Base-by-base conservation (phyloP, 2,888 invertebrate genomes). In the Harpalus rubripes region DNA sequence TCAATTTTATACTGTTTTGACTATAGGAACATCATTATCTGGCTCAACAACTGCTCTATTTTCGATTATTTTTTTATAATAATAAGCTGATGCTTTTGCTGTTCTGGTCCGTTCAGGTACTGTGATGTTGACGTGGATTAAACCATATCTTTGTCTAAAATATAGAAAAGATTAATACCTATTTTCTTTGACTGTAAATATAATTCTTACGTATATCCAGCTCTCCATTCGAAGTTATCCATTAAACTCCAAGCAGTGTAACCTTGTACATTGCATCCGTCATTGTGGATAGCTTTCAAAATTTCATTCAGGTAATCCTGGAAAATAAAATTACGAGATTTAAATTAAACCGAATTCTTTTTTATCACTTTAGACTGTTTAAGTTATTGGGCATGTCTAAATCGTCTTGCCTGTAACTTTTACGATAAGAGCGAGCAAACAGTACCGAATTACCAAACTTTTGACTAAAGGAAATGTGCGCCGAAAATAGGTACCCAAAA, bases 221-320 rank as follows among this genome's bases (percentile, higher is more conserved):
- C 22, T 15, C 84, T 32, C 92, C 92, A 92, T 86, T 92, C 92
- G 84, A 91, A 92, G 82, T 91, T 92, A 85, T 92, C 92, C 91
- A 92, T 91, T 7, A 92, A 86, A 88, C 90, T 91, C 92, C 92
- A 92, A 6, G 91, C 90, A 0, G 91, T 90, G 72, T 91, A 92
- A 0, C 87, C 85, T 0, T 86, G 76, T 0, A 92, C 90, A 22
- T 91, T 89, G 81, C 91, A 91, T 0, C 89, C 88, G 72, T 92
- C 92, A 89, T 5, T 15, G n/a, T 72, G 59, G 10, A 85, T 65
- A n/a, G 85, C 85, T 10, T 81, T 41, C 7, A 81, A 52, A 5
- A 81, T 41, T 12, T 32, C 74, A n/a, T 10, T 26, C n/a, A 85
- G 18, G 74, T 85, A 81, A 41, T 44, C 74, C 85, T 85, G 16